phyloP scores from a whole-genome alignment of 35 echinoderm and acorn worm species.

The Holothuria glaberrima region DNA sequence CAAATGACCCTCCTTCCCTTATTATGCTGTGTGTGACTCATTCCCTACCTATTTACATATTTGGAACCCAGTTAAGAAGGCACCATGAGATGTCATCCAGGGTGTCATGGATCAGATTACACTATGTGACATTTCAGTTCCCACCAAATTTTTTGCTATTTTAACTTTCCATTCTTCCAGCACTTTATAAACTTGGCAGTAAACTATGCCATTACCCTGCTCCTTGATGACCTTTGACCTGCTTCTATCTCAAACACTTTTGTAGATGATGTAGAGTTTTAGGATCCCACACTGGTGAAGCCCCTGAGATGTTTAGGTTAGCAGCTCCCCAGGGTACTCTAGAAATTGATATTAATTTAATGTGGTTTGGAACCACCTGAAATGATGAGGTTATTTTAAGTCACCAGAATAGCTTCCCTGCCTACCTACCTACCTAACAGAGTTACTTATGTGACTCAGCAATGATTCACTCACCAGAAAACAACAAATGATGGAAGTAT shows the following conservation, averaged over 20 bases:
- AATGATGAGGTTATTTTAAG: conserved; percentile 49
- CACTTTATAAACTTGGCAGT: neutral
- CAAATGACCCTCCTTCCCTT: neutral
- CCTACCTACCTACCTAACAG: neutral
- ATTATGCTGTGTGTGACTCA: neutral
- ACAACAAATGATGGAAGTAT: no score
- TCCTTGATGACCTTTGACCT: conserved; percentile 21
- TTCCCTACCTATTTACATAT: neutral
- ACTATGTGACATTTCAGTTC: conserved; percentile 12
- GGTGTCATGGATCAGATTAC: neutral
- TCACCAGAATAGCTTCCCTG: conserved; percentile 11
- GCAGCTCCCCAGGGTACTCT: conserved; percentile 25
- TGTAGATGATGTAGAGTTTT: neutral
- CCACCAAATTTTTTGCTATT: neutral
- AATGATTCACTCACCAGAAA: no score
- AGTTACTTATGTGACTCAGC: no score
- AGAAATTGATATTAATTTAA: conserved; percentile 63
- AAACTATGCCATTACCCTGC: conserved; percentile 16
- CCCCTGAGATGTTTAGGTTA: conserved; percentile 63
- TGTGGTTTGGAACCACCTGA: conserved; percentile 42
- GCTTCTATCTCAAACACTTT: neutral
- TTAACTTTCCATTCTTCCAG: neutral
- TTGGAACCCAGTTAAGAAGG: no score
- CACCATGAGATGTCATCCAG: no score
- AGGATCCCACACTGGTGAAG: conserved; percentile 51